Base-by-base conservation (phyloP, 1,140 invertebrate species). In the Pseudomyrmex concolor region DNA sequence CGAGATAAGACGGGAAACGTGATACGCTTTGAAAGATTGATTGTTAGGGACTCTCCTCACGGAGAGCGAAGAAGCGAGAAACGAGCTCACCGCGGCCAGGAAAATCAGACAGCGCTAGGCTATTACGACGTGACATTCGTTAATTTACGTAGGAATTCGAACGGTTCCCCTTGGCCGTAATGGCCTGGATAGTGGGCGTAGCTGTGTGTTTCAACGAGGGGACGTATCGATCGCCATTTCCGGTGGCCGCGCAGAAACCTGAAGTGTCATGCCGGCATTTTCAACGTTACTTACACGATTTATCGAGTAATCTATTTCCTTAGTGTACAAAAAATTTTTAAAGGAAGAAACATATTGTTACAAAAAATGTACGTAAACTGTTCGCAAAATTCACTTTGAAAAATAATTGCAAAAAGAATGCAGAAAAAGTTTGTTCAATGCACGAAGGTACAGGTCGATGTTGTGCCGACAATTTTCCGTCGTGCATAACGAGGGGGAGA, bases 81-180 rank as follows among this genome's bases (percentile, higher is more conserved):
- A 72, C 51, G 51, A 68, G 72, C 45, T 13, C 62, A 54, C 12
- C 50, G 73, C 9, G 25, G 51, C 9, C 68, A 60, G 55, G 57
- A 60, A 71, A 73, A 81, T 13, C 68, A 48, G 70, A n/a, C 54
- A 76, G 4, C 4, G 34, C 34, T 34, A 34, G 48, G 17, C 12
- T 62, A 62, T 85, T 82, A 74, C 55, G 15, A 74, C 76, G 51
- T 60, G 68, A 83, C 63, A 62, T 83, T 74, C 64, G 19, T 86
- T 86, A 63, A 86, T 86, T 86, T 72, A 67, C n/a, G 57, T 7
- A 15, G 54, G 70, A 64, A 82, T 76, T 22, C 63, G 64, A 86
- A 81, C 85, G 85, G 81, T 83, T 50, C 12, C n/a, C 57, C 5
- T 66, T 48, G 43, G 22, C n/a, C n/a, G n/a, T 59, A 82, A 51